Evolutionary conservation across 2,797 vertebrate genomes (phyloP), one percentile per base, ranked within the genome.

Genomic region (Coendou prehensilis): DNA sequence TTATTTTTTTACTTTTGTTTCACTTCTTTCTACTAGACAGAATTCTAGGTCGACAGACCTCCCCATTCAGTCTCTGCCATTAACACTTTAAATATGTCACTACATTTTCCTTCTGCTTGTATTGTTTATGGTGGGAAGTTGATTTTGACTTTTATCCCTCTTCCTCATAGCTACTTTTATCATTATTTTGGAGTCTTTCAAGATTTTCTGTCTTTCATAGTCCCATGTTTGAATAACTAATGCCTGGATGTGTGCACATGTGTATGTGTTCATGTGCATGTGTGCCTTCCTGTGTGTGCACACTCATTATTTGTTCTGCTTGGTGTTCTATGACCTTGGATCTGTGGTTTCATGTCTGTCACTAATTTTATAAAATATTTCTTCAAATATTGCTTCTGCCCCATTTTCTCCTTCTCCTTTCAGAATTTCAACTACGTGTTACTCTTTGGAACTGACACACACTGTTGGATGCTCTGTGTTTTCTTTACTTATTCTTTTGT

Each of bases 361-460:
- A 69, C 10, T 64, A 79, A 94, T 92, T 96, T 96, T 78, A 7
- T 80, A 92, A 87, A 94, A 56, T 79, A 83, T 59, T 91, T 94
- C 13, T 56, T 73, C 52, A 87, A 22, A 26, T 78, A 64, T 92
- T 67, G 45, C 45, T 87, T 92, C 18, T 92, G 30, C 7, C 8
- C 6, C 1, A 50, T 87, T 92, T 91, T 87, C 37, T 76, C 6
- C 4, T 50, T 56, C 30, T 71, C 37, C 23, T 89, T 30, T 50
- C 13, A 47, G 13, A 6, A 69, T 83, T 83, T 83, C 52, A 63
- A 2, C 23, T 5, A 26, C 20, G 5, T 7, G 3, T 57, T 91
- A 45, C 20, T 47, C 20, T 89, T 86, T 86, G 52, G 45, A 81
- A 54, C 52, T 84, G 8, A 71, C 28, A 20, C 4, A 57, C 18